phyloP scores from a whole-genome alignment of 2,797 vertebrate species.

The Sebastes oblongus region DNA sequence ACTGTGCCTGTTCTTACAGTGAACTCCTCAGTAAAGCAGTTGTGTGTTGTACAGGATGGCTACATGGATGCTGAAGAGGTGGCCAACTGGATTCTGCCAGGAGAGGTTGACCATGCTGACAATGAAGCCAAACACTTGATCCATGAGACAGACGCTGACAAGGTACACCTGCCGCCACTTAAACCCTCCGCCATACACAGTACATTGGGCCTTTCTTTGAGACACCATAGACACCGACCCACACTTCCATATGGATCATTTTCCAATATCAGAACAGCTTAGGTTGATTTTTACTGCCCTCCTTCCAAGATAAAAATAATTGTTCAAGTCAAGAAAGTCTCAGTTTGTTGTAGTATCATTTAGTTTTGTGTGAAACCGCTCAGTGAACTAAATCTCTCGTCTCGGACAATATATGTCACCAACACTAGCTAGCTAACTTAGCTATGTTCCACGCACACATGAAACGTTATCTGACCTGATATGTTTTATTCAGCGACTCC shows the following conservation, averaged over 20 bases:
- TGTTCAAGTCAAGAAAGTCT: too few relatives aligned
- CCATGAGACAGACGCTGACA: conserved; percentile 86
- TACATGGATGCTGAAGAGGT: conserved; percentile 84
- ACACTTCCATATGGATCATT: not conserved
- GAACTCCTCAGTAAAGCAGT: too few relatives aligned
- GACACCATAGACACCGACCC: not conserved
- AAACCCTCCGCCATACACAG: not conserved
- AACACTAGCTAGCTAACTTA: too few relatives aligned
- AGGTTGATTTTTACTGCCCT: too few relatives aligned
- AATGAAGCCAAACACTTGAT: conserved; percentile 91
- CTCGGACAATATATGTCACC: too few relatives aligned
- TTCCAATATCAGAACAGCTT: not conserved
- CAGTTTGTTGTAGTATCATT: too few relatives aligned
- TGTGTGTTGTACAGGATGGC: conserved; percentile 77
- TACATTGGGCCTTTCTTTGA: not conserved
- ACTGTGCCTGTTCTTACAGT: not conserved
- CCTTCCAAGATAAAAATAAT: too few relatives aligned
- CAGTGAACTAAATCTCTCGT: too few relatives aligned
- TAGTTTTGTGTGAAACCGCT: too few relatives aligned
- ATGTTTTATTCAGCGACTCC: too few relatives aligned
- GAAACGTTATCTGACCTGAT: too few relatives aligned
- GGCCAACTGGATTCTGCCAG: conserved; percentile 88
- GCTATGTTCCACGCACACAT: too few relatives aligned
- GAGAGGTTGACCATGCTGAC: conserved; percentile 87
- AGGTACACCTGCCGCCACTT: conserved; percentile 69